Evolutionary conservation across 64 coral and sea anemone species (phyloP).

Genomic region (Montipora foliosa): DNA sequence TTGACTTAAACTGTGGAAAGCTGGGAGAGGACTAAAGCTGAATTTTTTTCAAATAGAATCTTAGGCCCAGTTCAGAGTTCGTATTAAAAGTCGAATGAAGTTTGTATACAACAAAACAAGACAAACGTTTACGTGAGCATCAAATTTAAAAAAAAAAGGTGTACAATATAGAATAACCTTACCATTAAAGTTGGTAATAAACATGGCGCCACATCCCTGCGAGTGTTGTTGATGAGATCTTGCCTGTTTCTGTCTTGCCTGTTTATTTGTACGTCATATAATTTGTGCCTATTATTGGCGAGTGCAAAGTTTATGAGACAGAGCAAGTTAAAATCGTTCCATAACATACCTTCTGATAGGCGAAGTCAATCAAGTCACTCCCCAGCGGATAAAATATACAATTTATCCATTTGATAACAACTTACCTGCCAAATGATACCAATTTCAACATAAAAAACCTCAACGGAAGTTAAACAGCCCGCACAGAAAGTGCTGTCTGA

Average conservation of each 20-base stretch:
- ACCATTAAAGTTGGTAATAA: constrained; percentile 1
- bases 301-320: constrained; percentile 22
- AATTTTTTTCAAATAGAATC: constrained; percentile 1
- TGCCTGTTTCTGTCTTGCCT: background rate
- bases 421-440: background rate
- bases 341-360: constrained; percentile 6
- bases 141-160: constrained; percentile 3
- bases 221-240: no score
- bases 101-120: constrained; percentile 8
- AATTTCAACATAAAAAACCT: background rate
- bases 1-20: constrained; percentile 7
- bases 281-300: background rate
- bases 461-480: constrained; percentile 8
- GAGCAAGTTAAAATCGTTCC: background rate
- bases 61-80: background rate
- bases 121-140: constrained; percentile 7
- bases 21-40: background rate
- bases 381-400: background rate
- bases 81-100: constrained; percentile 24
- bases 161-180: constrained; percentile 8
- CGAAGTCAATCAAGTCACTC: constrained; percentile 5
- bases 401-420: background rate
- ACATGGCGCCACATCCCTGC: no score
- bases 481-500: constrained; percentile 8
- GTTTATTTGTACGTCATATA: constrained; percentile 11